phyloP scores from a whole-genome alignment of 2,888 invertebrate genomes.

The Amphipoea lucens region DNA sequence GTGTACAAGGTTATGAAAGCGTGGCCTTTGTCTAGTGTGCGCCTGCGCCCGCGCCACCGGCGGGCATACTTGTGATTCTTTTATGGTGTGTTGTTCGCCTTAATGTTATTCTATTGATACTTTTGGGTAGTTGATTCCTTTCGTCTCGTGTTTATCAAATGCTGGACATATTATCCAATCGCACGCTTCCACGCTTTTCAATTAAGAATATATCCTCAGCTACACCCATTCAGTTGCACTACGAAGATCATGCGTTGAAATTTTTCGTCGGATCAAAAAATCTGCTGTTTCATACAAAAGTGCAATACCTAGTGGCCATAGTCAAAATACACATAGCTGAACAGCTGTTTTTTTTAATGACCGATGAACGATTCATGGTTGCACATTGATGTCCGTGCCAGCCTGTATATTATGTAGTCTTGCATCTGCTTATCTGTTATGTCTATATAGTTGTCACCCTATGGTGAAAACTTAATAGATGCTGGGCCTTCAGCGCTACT shows the following conservation, averaged over 20 bases:
- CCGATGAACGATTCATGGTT: too few species aligned
- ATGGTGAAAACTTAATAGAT: neutral
- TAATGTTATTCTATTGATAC: slow-evolving; percentile 17
- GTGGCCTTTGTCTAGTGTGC: slow-evolving; percentile 77
- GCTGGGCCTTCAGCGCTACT: neutral
- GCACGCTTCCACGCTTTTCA: neutral
- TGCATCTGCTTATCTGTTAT: neutral
- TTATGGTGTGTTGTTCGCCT: slow-evolving; percentile 41
- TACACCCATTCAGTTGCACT: neutral
- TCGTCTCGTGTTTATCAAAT: neutral
- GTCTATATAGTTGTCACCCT: neutral
- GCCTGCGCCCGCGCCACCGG: slow-evolving; percentile 66
- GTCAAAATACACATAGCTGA: neutral
- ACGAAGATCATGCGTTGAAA: neutral
- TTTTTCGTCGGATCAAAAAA: neutral
- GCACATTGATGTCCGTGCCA: too few species aligned
- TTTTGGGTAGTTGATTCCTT: neutral
- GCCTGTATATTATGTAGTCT: neutral
- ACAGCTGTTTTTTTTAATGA: neutral
- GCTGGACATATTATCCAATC: neutral
- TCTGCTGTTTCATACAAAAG: neutral
- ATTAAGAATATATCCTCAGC: neutral
- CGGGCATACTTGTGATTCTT: slow-evolving; percentile 69
- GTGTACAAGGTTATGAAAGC: slow-evolving; percentile 79
- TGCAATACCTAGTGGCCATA: neutral